Evolutionary conservation across 2,113 vertebrate genomes (phyloP).

Genomic region (Sisor rabdophorus): DNA sequence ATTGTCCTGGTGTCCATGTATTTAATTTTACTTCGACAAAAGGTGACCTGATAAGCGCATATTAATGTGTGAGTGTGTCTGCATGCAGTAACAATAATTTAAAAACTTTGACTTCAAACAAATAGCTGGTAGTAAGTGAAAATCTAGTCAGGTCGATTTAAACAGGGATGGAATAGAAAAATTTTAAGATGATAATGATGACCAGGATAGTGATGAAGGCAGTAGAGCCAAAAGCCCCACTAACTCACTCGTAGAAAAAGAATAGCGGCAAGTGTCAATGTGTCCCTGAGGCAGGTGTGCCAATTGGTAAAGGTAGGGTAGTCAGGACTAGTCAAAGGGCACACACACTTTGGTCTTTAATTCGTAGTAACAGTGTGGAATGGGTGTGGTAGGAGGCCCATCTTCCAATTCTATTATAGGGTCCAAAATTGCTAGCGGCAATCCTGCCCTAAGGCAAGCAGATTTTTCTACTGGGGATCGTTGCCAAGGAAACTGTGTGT

Average conservation of each 20-base stretch:
- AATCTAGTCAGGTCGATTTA: background rate
- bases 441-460: background rate
- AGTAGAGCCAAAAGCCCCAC: background rate
- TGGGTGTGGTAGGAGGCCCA: no score
- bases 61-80: no score
- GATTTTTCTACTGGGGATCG: conserved; percentile 12
- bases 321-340: no score
- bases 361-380: no score
- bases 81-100: background rate
- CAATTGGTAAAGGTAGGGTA: no score
- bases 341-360: no score
- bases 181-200: background rate
- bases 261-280: conserved; percentile 30
- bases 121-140: background rate
- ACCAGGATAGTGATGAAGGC: background rate
- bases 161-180: background rate
- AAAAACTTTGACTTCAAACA: background rate
- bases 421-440: no score
- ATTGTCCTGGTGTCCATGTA: background rate
- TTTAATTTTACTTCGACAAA: background rate
- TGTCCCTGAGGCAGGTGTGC: background rate
- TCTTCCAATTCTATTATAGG: no score
- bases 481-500: conserved; percentile 29
- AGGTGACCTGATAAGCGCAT: background rate
- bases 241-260: background rate